phyloP scores from a whole-genome alignment of 2,888 invertebrate species.

The Erebia palarica region DNA sequence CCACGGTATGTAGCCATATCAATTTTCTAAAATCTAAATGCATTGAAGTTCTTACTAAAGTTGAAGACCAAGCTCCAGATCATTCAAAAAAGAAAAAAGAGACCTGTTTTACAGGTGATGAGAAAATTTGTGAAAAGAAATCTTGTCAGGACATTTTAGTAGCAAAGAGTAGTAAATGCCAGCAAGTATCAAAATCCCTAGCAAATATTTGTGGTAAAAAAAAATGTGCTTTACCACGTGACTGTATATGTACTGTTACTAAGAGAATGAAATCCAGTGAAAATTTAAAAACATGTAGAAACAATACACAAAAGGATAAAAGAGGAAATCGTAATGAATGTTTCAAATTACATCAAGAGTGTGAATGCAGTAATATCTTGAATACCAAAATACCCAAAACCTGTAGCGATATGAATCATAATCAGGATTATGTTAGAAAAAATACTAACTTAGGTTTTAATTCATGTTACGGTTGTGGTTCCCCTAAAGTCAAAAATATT shows the following conservation, averaged over 20 bases:
- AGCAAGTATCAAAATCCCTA: not conserved
- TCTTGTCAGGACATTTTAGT: not conserved
- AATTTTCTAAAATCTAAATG: conserved; percentile 9
- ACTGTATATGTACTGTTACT: not conserved
- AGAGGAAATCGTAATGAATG: not conserved
- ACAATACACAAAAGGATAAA: not conserved
- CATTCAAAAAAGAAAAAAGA: not conserved
- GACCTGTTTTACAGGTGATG: not conserved
- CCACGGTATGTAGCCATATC: not conserved
- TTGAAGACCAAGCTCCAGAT: not conserved
- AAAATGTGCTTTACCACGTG: not conserved
- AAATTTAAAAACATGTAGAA: not conserved
- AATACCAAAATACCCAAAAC: not conserved
- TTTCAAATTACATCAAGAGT: conserved; percentile 1
- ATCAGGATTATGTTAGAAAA: not conserved
- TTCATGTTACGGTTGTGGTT: not conserved
- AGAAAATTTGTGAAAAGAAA: not conserved
- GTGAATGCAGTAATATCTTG: not conserved
- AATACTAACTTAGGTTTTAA: not conserved
- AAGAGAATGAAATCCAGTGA: conserved; percentile 1
- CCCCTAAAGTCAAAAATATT: not conserved
- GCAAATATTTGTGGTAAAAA: not conserved
- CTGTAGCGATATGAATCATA: not conserved
- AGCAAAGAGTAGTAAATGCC: not conserved
- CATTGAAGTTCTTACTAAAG: not conserved